Evolutionary conservation across 2,113 vertebrate genomes (phyloP).

Genomic region (Ptyas mucosa): DNA sequence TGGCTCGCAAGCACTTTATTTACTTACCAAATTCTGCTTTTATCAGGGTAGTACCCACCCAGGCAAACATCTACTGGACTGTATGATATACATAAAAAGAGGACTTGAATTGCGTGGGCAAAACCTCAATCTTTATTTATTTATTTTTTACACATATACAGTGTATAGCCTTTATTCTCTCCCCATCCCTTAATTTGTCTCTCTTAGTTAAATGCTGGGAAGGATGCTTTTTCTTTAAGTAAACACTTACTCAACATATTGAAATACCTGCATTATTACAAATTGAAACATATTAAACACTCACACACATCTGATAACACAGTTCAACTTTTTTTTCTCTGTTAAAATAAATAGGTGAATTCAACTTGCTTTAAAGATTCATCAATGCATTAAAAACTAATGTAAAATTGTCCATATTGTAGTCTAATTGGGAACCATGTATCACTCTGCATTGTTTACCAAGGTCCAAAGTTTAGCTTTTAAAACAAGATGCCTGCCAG

Average conservation of each 20-base stretch:
- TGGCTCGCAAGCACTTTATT: conserved; percentile 36
- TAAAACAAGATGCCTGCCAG: background rate
- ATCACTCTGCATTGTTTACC: background rate
- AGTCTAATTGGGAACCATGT: background rate
- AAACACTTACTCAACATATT: conserved; percentile 44
- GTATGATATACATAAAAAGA: background rate
- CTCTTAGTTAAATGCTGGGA: conserved; percentile 41
- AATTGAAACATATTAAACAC: conserved; percentile 41
- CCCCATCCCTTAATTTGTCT: conserved; percentile 4
- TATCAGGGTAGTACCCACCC: conserved; percentile 30
- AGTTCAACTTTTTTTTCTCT: background rate
- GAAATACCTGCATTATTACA: conserved; percentile 49
- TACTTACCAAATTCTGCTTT: conserved; percentile 36
- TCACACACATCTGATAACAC: no score
- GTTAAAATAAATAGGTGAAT: background rate
- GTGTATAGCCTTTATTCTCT: background rate
- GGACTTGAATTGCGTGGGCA: background rate
- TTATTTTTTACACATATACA: background rate
- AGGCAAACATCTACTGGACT: background rate
- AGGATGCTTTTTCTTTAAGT: conserved; percentile 41
- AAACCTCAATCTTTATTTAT: background rate
- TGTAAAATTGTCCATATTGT: conserved; percentile 6
- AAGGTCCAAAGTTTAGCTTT: background rate
- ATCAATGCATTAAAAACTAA: background rate
- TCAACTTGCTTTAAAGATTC: background rate